Percentiles rank a stretch among this genome's conserved stretches.
phyloP scores from a whole-genome alignment of 1,140 invertebrate genomes.

The Halesus radiatus region DNA sequence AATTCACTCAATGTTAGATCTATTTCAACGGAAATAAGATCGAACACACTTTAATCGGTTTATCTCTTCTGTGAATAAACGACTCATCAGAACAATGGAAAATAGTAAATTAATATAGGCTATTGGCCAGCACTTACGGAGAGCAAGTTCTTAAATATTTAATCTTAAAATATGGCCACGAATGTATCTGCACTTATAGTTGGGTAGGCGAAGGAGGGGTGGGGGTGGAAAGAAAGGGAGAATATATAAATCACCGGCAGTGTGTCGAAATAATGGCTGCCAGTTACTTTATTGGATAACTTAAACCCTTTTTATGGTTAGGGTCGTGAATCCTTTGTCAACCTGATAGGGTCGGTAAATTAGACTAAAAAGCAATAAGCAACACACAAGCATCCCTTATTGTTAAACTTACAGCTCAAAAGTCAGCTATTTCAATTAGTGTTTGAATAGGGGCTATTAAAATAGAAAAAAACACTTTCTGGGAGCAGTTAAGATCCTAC shows the following conservation, averaged over 20 bases:
- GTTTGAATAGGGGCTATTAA: not conserved
- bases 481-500: too few species aligned
- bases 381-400: slow-evolving; percentile 9
- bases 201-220: too few species aligned
- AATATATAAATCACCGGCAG: slow-evolving; percentile 34
- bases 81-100: too few species aligned
- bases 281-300: slow-evolving; percentile 40
- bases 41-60: too few species aligned
- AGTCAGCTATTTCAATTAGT: not conserved
- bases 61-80: too few species aligned
- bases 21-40: too few species aligned
- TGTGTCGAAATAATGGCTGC: slow-evolving; percentile 36
- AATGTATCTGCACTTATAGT: slow-evolving; percentile 28
- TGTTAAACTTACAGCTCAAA: not conserved
- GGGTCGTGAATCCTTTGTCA: slow-evolving; percentile 34
- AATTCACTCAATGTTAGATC: too few species aligned
- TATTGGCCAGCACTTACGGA: not conserved
- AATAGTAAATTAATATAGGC: too few species aligned
- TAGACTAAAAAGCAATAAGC: slow-evolving; percentile 39
- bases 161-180: slow-evolving; percentile 5
- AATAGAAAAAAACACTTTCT: not conserved
- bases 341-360: slow-evolving; percentile 36
- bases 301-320: slow-evolving; percentile 33
- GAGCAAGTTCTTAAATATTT: not conserved
- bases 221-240: not conserved